Evolutionary conservation across 2,113 vertebrate genomes (phyloP).

Genomic region (Engraulis encrasicolus): DNA sequence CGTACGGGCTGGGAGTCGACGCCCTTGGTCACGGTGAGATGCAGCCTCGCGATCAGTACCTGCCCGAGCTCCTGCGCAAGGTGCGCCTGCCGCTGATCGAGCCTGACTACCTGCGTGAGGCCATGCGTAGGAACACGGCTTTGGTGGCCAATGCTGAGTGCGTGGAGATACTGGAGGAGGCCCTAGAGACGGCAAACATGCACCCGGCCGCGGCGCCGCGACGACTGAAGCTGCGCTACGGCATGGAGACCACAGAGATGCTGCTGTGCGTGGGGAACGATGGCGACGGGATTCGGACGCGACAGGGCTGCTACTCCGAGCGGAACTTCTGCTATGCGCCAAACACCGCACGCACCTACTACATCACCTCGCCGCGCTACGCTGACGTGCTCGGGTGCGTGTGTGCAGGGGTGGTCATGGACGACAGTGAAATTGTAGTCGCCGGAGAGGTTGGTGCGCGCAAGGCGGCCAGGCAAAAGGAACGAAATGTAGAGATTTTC

Average conservation of each 20-base stretch:
- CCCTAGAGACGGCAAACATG: constrained; percentile 62
- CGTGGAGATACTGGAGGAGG: constrained; percentile 70
- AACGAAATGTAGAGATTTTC: constrained; percentile 86
- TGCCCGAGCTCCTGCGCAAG: constrained; percentile 86
- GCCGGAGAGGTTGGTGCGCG: constrained; percentile 86
- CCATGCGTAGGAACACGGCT: constrained; percentile 82
- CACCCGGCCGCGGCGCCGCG: constrained; percentile 75
- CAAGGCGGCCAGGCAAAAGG: constrained; percentile 86
- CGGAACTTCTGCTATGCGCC: constrained; percentile 92
- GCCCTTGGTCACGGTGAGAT: constrained; percentile 54
- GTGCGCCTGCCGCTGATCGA: constrained; percentile 86
- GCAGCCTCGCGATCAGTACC: constrained; percentile 69
- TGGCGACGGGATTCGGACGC: constrained; percentile 86
- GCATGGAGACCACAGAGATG: constrained; percentile 94
- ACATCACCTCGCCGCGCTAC: constrained; percentile 91
- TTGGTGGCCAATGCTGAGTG: constrained; percentile 84
- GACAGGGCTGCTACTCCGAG: constrained; percentile 85
- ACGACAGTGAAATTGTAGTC: constrained; percentile 86
- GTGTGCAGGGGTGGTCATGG: constrained; percentile 87
- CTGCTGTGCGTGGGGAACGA: constrained; percentile 93
- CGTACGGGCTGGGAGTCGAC: neutral
- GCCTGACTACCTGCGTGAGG: constrained; percentile 83
- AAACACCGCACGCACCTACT: constrained; percentile 81
- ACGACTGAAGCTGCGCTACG: constrained; percentile 84
- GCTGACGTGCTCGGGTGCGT: constrained; percentile 88